Percentiles rank a stretch among this genome's conserved stretches.
Conservation (phyloP, 2,113 vertebrate genomes). For the Cephalopterus ornatus region DNA sequence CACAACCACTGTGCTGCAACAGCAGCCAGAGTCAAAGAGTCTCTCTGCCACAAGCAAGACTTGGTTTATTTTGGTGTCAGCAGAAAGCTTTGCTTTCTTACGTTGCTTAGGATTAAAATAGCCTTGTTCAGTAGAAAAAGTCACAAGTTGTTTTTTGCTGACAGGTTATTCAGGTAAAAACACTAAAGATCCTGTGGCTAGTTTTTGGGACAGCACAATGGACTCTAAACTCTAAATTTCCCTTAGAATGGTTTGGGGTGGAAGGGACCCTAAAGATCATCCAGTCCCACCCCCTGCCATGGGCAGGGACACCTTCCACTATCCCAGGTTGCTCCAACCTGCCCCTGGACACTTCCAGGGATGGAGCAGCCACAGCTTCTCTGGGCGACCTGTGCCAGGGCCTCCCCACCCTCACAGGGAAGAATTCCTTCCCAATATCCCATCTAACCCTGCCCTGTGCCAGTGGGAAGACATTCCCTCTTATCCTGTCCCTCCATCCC, state of each 20-base stretch:
- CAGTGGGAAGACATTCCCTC: neutral
- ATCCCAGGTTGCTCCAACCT: neutral
- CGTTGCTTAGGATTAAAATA: neutral
- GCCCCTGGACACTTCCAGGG: neutral
- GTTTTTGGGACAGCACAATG: neutral
- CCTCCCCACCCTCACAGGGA: fast-evolving
- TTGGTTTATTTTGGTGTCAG: neutral
- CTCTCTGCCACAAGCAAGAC: neutral
- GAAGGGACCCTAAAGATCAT: neutral
- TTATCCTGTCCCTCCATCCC: neutral
- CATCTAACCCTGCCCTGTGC: neutral
- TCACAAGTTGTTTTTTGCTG: neutral
- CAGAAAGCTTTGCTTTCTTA: neutral
- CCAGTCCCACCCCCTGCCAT: neutral
- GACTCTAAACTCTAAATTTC: neutral
- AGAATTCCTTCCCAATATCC: neutral
- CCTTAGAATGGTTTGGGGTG: neutral
- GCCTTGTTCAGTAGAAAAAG: neutral
- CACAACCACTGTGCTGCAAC: neutral
- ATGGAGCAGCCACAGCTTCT: neutral
- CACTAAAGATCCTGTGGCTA: neutral
- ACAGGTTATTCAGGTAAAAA: neutral
- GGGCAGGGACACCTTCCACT: neutral
- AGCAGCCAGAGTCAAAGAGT: neutral
- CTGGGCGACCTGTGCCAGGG: neutral